phyloP scores from a whole-genome alignment of 2,888 invertebrate genomes.

The Agriopis leucophaearia region DNA sequence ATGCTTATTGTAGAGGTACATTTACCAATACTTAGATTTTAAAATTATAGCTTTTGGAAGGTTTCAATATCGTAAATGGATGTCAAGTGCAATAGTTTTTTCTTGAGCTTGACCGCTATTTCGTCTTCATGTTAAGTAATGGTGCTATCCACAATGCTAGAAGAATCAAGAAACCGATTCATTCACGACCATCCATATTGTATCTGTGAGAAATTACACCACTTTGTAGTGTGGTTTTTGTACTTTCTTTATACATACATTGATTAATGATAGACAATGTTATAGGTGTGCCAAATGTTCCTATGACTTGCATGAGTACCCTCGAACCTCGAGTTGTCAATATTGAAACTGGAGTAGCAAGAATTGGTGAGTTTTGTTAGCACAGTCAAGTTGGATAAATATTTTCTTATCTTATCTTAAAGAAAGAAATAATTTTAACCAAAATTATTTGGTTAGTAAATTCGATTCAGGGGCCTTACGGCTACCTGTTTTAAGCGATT shows the following conservation, averaged over 20 bases:
- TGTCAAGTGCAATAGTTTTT: background rate
- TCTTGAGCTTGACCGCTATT: no score
- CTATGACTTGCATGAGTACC: constrained; percentile 55
- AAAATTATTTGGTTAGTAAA: no score
- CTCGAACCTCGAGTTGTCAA: constrained; percentile 53
- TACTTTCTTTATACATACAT: background rate
- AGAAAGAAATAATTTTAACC: no score
- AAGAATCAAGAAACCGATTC: no score
- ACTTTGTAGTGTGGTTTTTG: background rate
- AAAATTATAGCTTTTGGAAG: background rate
- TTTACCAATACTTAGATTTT: constrained; percentile 5
- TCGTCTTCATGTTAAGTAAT: no score
- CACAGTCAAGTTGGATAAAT: background rate
- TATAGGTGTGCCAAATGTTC: constrained; percentile 68
- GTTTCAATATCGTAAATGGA: background rate
- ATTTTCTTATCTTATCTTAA: background rate
- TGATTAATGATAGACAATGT: constrained; percentile 35
- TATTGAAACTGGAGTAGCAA: constrained; percentile 62
- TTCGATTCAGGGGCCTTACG: no score
- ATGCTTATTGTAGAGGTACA: constrained; percentile 70
- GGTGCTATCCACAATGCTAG: no score
- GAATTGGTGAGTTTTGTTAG: constrained; percentile 75
- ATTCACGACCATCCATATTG: no score
- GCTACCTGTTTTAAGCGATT: no score
- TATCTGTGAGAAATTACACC: no score